A percentile compares a stretch with the other conserved stretches of the same genome.
Evolutionary conservation across 2,797 vertebrate genomes (phyloP).

Genomic region (Todus mexicanus): DNA sequence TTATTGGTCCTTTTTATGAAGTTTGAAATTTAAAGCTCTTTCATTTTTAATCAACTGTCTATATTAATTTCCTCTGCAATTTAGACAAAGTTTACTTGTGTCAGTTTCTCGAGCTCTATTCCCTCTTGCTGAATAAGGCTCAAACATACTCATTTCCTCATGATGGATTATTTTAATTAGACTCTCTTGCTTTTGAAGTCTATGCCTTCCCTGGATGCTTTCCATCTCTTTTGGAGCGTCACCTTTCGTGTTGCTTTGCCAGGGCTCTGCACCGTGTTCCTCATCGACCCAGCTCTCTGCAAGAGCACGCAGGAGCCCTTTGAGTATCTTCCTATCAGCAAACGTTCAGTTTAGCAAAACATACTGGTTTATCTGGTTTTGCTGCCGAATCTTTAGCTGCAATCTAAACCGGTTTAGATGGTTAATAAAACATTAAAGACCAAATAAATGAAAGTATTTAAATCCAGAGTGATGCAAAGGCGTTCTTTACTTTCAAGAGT

Average conservation of each 20-base stretch:
- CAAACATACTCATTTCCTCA: constrained; percentile 33
- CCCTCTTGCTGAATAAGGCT: not conserved
- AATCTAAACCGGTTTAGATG: not conserved
- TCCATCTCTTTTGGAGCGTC: not conserved
- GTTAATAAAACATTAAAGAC: constrained; percentile 16
- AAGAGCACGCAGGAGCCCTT: not conserved
- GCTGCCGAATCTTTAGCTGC: not conserved
- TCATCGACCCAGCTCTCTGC: not conserved
- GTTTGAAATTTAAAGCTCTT: not conserved
- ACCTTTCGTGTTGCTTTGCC: not conserved
- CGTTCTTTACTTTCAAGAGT: not conserved
- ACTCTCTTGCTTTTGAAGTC: constrained; percentile 19
- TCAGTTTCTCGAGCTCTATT: not conserved
- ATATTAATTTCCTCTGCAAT: constrained; percentile 42
- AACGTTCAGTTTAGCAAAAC: not conserved
- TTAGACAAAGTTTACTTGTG: not conserved
- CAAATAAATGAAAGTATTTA: not conserved
- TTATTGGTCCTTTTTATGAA: not conserved
- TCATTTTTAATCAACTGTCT: constrained; percentile 36
- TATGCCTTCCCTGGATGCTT: not conserved
- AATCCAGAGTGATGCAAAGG: not conserved
- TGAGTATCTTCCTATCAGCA: not conserved
- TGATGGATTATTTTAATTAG: constrained; percentile 50
- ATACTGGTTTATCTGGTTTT: constrained; percentile 34
- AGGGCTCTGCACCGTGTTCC: not conserved